Conservation (phyloP, 2,113 vertebrate species). For the Microtus ochrogaster region DNA sequence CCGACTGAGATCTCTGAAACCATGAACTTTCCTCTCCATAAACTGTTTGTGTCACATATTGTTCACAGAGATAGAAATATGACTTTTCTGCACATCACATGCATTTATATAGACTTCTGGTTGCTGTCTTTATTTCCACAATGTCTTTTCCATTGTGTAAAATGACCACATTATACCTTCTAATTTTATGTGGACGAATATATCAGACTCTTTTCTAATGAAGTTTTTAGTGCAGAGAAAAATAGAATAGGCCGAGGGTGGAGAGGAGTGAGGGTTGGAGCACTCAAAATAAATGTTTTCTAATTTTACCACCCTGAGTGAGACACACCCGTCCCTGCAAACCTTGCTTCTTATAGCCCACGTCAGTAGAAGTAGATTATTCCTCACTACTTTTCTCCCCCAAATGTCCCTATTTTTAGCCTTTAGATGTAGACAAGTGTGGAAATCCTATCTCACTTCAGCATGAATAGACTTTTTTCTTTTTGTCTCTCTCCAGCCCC, state of each 20-base stretch:
- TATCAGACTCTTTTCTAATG: background rate
- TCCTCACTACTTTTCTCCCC: conserved; percentile 60
- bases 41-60: background rate
- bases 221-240: background rate
- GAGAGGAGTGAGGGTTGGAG: background rate
- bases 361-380: conserved; percentile 64
- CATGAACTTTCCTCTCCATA: background rate
- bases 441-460: conserved; percentile 76
- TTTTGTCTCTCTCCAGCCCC: conserved; percentile 53
- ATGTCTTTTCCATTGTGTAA: background rate
- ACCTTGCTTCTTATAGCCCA: conserved; percentile 9
- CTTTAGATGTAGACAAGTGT: conserved; percentile 74
- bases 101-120: background rate
- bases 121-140: conserved; percentile 10
- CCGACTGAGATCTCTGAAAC: background rate
- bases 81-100: background rate
- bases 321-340: conserved; percentile 39
- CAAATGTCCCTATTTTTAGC: conserved; percentile 77
- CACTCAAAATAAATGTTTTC: conserved; percentile 40
- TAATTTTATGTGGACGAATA: background rate
- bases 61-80: background rate
- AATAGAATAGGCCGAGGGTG: background rate
- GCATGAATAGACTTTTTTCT: conserved; percentile 74
- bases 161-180: background rate
- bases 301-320: conserved; percentile 34